phyloP scores from a whole-genome alignment of 2,113 vertebrate genomes.

The Laterallus jamaicensis region DNA sequence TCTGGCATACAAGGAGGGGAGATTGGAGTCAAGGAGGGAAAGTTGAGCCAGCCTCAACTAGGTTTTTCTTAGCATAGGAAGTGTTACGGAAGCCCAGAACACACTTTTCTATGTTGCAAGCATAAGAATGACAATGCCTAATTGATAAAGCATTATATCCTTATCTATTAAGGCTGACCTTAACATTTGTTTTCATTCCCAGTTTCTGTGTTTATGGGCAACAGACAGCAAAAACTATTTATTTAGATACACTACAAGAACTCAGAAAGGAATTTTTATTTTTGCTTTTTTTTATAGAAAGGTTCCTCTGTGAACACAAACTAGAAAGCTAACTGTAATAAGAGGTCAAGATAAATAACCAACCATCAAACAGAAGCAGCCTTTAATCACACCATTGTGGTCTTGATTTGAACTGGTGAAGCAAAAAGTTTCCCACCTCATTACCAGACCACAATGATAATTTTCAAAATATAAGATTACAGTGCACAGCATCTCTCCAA shows the following conservation, averaged over 20 bases:
- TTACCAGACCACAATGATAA: not conserved
- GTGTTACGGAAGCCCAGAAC: not conserved
- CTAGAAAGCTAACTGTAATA: slow-evolving; percentile 19
- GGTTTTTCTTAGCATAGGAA: not conserved
- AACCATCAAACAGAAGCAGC: not conserved
- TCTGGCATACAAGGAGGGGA: not conserved
- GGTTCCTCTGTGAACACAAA: not conserved
- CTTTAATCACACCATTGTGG: slow-evolving; percentile 15
- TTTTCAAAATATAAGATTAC: not conserved
- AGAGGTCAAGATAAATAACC: not conserved
- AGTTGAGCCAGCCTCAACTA: not conserved
- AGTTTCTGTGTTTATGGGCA: not conserved
- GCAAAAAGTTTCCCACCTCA: not conserved
- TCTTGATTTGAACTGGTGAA: not conserved
- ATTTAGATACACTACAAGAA: too few relatives aligned
- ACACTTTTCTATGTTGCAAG: not conserved
- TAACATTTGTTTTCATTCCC: not conserved
- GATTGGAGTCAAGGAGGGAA: fast-evolving
- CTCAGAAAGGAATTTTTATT: too few relatives aligned
- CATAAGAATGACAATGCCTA: not conserved
- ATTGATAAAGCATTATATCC: not conserved
- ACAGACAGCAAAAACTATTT: not conserved
- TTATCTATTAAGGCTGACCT: not conserved
- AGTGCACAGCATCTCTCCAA: not conserved
- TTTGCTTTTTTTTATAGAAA: too few relatives aligned